A percentile compares a stretch with the other conserved stretches of the same genome.
Evolutionary conservation across 2,888 invertebrate species (phyloP).

Genomic region (Cinara cedri): DNA sequence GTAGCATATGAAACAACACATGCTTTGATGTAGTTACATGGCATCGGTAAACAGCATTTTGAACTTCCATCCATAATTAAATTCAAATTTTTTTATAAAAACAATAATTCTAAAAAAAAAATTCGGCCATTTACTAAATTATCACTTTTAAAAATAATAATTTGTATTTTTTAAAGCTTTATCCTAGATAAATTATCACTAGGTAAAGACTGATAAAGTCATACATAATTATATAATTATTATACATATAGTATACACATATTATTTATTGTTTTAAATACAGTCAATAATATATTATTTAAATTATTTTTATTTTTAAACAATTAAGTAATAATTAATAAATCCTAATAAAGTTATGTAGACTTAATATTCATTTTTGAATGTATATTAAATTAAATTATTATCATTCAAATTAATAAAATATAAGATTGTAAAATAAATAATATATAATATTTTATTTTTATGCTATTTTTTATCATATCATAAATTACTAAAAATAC

Average conservation of each 20-base stretch:
- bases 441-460: not conserved
- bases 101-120: slow-evolving; percentile 28
- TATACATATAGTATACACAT: too few species aligned
- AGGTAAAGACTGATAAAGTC: not conserved
- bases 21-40: too few species aligned
- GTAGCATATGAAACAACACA: too few species aligned
- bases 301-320: too few species aligned
- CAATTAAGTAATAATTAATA: too few species aligned
- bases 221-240: not conserved
- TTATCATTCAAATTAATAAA: not conserved
- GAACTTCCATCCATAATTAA: not conserved
- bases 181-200: slow-evolving; percentile 19
- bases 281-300: too few species aligned
- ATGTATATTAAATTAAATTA: not conserved
- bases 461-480: not conserved
- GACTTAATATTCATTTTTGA: not conserved
- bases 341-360: not conserved
- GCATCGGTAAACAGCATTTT: too few species aligned
- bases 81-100: slow-evolving; percentile 1
- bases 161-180: not conserved
- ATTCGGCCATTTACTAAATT: slow-evolving; percentile 43
- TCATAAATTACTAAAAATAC: not conserved
- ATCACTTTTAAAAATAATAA: slow-evolving; percentile 24
- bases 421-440: not conserved
- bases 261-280: too few species aligned